These are phyloP conservation scores for Mirza zaza DNA, from an alignment of 2,113 vertebrate species.

Conservation along the genomic window DNA sequence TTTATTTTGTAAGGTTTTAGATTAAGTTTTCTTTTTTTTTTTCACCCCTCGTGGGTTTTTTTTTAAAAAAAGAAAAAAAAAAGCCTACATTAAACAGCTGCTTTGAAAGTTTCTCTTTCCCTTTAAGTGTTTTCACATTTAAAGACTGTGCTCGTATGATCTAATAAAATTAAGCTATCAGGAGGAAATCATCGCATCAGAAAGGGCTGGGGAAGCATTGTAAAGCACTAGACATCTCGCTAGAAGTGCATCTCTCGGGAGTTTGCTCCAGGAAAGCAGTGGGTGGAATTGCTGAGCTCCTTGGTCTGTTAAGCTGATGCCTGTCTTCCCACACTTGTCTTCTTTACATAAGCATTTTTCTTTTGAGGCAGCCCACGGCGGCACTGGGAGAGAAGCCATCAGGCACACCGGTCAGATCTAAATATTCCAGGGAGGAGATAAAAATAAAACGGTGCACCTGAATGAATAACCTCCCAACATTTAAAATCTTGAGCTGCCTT, in stretches of 20 bases:
- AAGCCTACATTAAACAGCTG: slow-evolving; percentile 41
- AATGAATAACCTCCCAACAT: slow-evolving; percentile 32
- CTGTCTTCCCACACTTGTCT: slow-evolving; percentile 53
- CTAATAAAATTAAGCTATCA: slow-evolving; percentile 77
- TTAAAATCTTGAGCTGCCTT: slow-evolving; percentile 3
- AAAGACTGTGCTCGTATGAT: slow-evolving; percentile 50
- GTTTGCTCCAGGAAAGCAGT: neutral
- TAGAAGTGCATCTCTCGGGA: slow-evolving; percentile 2
- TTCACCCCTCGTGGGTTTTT: neutral
- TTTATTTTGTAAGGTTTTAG: slow-evolving; percentile 39
- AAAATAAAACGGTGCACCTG: slow-evolving; percentile 61
- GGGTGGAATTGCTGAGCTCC: slow-evolving; percentile 32
- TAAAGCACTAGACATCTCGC: slow-evolving; percentile 23
- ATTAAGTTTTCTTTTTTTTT: neutral
- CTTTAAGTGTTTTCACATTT: slow-evolving; percentile 73
- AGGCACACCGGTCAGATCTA: slow-evolving; percentile 43
- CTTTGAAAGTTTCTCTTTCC: slow-evolving; percentile 70
- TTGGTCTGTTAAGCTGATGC: slow-evolving; percentile 49
- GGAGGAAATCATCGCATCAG: slow-evolving; percentile 57
- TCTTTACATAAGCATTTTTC: slow-evolving; percentile 60
- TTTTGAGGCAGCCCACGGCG: neutral
- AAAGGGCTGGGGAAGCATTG: slow-evolving; percentile 45
- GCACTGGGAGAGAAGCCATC: neutral
- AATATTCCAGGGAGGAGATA: slow-evolving; percentile 61
- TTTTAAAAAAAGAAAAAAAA: neutral